phyloP scores from a whole-genome alignment of 2,797 vertebrate genomes.

The Luscinia megarhynchos region DNA sequence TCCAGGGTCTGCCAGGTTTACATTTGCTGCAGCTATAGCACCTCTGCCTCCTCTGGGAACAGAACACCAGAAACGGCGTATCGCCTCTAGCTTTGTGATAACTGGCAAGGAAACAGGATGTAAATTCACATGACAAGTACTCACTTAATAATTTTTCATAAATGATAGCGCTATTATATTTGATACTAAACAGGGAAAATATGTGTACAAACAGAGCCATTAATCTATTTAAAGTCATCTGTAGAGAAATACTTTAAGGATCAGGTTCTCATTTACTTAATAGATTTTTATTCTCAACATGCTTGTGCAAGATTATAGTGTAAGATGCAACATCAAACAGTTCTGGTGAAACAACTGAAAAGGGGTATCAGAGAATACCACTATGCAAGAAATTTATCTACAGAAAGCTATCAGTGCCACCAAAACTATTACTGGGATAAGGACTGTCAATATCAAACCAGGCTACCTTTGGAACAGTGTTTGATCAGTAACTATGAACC shows the following conservation, averaged over 20 bases:
- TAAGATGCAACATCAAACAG: not conserved
- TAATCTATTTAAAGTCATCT: not conserved
- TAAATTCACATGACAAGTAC: constrained; percentile 48
- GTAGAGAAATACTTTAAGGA: not conserved
- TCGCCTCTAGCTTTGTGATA: not conserved
- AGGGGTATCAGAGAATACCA: not conserved
- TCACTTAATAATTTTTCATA: constrained; percentile 13
- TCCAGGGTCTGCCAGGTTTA: constrained; percentile 28
- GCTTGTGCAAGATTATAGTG: not conserved
- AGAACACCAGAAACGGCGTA: not conserved
- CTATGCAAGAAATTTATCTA: not conserved
- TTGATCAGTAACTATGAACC: not conserved
- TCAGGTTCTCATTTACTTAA: not conserved
- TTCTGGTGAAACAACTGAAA: not conserved
- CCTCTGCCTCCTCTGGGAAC: constrained; percentile 41
- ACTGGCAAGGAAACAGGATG: constrained; percentile 37
- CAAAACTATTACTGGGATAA: not conserved
- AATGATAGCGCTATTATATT: not conserved
- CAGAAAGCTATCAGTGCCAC: not conserved
- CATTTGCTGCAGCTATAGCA: not conserved
- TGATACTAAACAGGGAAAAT: not conserved
- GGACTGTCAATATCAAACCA: not conserved
- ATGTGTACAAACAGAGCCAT: not conserved
- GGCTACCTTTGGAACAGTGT: not conserved
- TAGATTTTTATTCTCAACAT: not conserved